Base-by-base conservation (phyloP, 2,113 vertebrate genomes). In the Anguilla japonica region DNA sequence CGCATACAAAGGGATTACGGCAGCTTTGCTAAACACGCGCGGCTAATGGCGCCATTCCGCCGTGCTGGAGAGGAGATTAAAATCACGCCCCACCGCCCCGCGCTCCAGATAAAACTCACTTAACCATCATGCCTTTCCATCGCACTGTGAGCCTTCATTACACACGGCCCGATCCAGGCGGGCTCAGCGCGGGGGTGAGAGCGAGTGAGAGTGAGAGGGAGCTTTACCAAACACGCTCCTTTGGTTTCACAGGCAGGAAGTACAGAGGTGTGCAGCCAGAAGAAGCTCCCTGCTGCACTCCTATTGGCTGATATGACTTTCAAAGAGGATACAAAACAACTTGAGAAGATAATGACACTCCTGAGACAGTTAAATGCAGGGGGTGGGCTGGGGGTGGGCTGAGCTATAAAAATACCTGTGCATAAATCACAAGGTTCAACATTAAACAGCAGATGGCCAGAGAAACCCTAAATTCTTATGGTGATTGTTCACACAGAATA, bases 1-100 rank as follows among this genome's bases (percentile, higher is more conserved):
- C 56, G 29, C 34, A 83, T 83, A 83, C 43, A 56, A 87, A 79
- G 26, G 34, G 63, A 87, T 39, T 79, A 83, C 78, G 81, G 57
- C 63, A 26, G 85, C 43, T 53, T 81, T 57, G 53, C 57, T 22
- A 1, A 34, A 34, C 34, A 1, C 34, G 34, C 34, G 34, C 34
- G 34, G 34, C 53, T 81, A 86, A 86, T 86, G 78, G 80, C 56
- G n/a, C 41, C 71, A 41, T n/a, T 80, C 40, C 15, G 1, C 15
- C 18, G 46, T 43, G 43, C 75, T 50, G 5, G 81, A 80, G 75
- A 81, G 53, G 78, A 60, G 84, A 80, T 85, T 85, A 81, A 80
- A 60, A 83, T 83, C 84, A 85, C 41, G 79, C 34, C 81, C 22
- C 16, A 41, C 43, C 14, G 75, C 84, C 26, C 14, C 41, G 60